Conservation (phyloP, 2,113 vertebrate species). For the Sminthopsis crassicaudata region DNA sequence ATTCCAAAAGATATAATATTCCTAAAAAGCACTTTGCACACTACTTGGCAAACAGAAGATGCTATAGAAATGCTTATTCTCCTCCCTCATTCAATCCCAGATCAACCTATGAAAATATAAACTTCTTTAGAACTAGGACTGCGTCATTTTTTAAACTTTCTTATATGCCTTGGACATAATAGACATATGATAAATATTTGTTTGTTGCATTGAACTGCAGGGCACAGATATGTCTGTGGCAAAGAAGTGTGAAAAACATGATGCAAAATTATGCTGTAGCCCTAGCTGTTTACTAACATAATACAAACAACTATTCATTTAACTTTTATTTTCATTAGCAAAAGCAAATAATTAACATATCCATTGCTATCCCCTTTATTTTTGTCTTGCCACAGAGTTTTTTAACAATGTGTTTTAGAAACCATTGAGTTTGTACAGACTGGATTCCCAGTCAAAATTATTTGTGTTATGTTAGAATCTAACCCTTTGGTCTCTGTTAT, state of each 20-base stretch:
- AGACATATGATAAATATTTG: not conserved
- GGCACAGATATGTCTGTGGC: not conserved
- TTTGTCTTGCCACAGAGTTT: not conserved
- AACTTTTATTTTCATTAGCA: not conserved
- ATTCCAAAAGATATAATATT: not conserved
- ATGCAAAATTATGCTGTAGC: not conserved
- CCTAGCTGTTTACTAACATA: not conserved
- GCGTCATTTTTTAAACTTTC: not conserved
- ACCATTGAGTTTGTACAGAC: not conserved
- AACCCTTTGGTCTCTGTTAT: not conserved
- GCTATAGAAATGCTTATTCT: not conserved
- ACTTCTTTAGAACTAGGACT: not conserved
- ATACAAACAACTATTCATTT: not conserved
- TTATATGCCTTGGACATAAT: not conserved
- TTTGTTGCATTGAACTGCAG: not conserved
- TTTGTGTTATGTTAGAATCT: slow-evolving; percentile 4
- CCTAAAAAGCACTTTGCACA: not conserved
- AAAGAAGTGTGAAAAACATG: not conserved
- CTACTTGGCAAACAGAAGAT: not conserved
- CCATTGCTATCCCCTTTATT: not conserved
- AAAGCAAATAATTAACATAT: not conserved
- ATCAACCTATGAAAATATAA: not conserved
- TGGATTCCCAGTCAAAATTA: slow-evolving; percentile 24
- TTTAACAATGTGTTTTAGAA: slow-evolving; percentile 16
- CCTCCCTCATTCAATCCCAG: not conserved